Conservation (phyloP, 2,888 invertebrate genomes). For the Drosophila sordidula region DNA sequence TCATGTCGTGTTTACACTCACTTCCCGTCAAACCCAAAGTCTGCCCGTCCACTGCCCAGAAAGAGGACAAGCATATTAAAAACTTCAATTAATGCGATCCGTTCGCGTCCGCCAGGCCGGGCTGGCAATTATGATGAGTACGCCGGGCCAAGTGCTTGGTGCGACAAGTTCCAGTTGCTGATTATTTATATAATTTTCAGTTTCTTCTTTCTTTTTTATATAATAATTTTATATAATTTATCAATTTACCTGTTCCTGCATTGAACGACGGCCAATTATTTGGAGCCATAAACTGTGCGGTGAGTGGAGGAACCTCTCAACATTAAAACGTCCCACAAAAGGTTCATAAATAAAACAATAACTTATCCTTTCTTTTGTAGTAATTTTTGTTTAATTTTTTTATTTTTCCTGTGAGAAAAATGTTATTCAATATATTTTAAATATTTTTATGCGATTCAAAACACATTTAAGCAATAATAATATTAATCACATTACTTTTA, state of each 20-base stretch:
- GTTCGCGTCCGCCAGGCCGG: slow-evolving; percentile 26
- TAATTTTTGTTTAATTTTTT: too few relatives aligned
- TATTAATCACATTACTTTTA: background rate
- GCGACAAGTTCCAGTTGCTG: slow-evolving; percentile 67
- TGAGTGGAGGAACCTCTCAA: background rate
- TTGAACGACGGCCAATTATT: slow-evolving; percentile 38
- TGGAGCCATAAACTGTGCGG: slow-evolving; percentile 13
- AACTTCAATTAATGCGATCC: slow-evolving; percentile 69
- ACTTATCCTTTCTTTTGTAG: too few relatives aligned
- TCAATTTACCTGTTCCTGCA: slow-evolving; percentile 64
- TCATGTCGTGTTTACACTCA: slow-evolving; percentile 81
- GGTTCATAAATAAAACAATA: too few relatives aligned
- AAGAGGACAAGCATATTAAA: slow-evolving; percentile 69
- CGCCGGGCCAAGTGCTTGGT: slow-evolving; percentile 27
- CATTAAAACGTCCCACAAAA: background rate
- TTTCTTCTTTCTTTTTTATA: slow-evolving; percentile 42
- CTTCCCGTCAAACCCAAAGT: slow-evolving; percentile 57
- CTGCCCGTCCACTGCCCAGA: slow-evolving; percentile 18
- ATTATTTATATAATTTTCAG: slow-evolving; percentile 80
- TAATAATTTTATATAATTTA: slow-evolving; percentile 54
- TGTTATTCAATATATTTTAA: too few relatives aligned
- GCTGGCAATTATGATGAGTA: slow-evolving; percentile 38
- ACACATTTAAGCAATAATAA: background rate
- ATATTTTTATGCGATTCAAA: too few relatives aligned
- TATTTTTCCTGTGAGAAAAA: too few relatives aligned